A percentile compares a stretch with the other conserved stretches of the same genome.
phyloP scores from a whole-genome alignment of 2,888 invertebrate species.

The Athalia rosae region DNA sequence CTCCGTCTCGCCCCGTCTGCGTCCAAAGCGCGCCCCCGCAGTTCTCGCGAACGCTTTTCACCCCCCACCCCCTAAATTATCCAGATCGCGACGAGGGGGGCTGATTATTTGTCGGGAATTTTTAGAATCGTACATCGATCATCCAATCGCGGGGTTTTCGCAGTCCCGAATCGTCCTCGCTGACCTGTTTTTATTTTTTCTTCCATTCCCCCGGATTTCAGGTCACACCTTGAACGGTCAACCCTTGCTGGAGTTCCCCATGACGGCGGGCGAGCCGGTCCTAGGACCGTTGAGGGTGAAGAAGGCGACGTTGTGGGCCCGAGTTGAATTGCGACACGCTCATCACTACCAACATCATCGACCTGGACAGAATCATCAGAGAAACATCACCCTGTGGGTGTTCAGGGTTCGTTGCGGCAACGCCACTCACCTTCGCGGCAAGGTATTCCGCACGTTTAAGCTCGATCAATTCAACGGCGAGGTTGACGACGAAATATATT shows the following conservation, averaged over 20 bases:
- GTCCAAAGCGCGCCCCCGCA: too few species aligned
- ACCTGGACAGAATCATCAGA: constrained; percentile 65
- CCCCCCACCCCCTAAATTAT: too few species aligned
- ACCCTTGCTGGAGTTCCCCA: constrained; percentile 89
- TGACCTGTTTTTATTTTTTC: neutral
- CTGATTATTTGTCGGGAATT: too few species aligned
- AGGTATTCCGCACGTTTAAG: too few species aligned
- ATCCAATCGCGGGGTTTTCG: too few species aligned
- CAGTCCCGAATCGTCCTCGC: too few species aligned
- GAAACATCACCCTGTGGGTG: constrained; percentile 82
- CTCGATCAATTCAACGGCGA: too few species aligned
- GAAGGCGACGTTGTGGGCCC: constrained; percentile 86
- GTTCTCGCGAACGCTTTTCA: too few species aligned
- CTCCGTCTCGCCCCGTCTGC: too few species aligned
- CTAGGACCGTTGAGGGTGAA: constrained; percentile 82
- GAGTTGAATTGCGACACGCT: constrained; percentile 77
- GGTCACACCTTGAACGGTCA: constrained; percentile 90
- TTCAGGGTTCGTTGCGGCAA: constrained; percentile 81
- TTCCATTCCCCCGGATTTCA: constrained; percentile 69
- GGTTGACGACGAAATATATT: too few species aligned
- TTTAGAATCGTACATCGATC: neutral
- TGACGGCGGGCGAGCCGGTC: constrained; percentile 75
- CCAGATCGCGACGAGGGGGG: too few species aligned
- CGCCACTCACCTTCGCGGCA: constrained; percentile 78
- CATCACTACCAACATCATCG: constrained; percentile 70